Percentiles rank a stretch among this genome's conserved stretches.
These are phyloP conservation scores for Aspiorhynchus laticeps DNA, from an alignment of 2,113 vertebrate species.

Conservation along the genomic window DNA sequence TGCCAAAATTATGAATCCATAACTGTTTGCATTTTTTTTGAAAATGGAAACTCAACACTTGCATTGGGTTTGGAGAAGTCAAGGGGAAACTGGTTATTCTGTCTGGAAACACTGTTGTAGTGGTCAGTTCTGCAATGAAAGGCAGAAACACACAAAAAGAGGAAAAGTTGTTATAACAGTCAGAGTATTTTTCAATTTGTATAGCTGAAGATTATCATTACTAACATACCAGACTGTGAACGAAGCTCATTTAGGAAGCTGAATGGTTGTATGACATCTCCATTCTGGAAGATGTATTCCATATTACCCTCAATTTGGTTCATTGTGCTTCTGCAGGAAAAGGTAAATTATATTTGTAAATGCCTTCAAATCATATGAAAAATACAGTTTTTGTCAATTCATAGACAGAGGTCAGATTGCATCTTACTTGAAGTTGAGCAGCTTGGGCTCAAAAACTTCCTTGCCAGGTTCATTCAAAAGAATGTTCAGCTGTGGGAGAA, in stretches of 20 bases:
- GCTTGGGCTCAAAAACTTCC: background rate
- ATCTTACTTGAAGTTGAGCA: constrained; percentile 27
- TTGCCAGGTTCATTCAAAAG: constrained; percentile 2
- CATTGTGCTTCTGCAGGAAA: background rate
- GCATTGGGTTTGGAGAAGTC: background rate
- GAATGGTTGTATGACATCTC: background rate
- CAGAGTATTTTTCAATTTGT: too few relatives aligned
- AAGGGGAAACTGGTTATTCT: background rate
- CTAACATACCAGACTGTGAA: too few relatives aligned
- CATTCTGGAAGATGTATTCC: background rate
- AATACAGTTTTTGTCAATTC: too few relatives aligned
- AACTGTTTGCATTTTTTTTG: background rate
- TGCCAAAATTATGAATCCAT: too few relatives aligned
- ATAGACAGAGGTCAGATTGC: background rate
- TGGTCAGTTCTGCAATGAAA: too few relatives aligned
- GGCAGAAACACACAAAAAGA: too few relatives aligned
- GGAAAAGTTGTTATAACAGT: too few relatives aligned
- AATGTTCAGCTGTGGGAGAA: constrained; percentile 23
- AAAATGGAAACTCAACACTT: background rate
- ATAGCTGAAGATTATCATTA: too few relatives aligned
- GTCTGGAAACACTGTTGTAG: background rate
- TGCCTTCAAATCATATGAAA: too few relatives aligned
- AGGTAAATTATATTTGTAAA: background rate
- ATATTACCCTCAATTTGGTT: background rate
- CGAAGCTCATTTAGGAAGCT: background rate